phyloP scores from a whole-genome alignment of 2,888 invertebrate species.

The Shargacucullia verbasci region DNA sequence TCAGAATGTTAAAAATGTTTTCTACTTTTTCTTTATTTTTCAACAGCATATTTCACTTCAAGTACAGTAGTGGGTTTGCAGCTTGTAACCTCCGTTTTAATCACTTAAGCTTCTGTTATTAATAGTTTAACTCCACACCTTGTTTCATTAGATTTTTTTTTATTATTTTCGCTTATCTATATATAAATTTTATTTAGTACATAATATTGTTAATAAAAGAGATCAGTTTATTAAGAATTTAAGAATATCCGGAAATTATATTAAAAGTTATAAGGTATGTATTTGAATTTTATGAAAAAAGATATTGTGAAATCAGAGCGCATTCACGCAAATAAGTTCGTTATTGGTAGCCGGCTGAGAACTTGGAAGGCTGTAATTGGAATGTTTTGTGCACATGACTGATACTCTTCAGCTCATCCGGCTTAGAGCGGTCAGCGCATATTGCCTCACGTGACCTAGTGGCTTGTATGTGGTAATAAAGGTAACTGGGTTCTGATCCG shows the following conservation, averaged over 20 bases:
- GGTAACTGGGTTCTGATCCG: background rate
- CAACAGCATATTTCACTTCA: slow-evolving; percentile 7
- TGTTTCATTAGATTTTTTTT: too few species aligned
- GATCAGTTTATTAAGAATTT: background rate
- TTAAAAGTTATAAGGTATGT: background rate
- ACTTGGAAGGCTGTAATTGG: too few species aligned
- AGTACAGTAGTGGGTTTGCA: background rate
- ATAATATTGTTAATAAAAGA: background rate
- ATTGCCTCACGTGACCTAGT: slow-evolving; percentile 16
- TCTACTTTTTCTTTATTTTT: slow-evolving; percentile 16
- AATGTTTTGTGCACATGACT: too few species aligned
- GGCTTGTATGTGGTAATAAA: slow-evolving; percentile 9
- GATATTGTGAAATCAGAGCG: background rate
- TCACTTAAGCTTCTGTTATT: too few species aligned
- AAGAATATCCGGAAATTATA: background rate
- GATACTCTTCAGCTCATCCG: slow-evolving; percentile 9
- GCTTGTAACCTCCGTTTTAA: too few species aligned
- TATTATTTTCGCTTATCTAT: background rate
- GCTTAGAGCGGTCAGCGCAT: slow-evolving; percentile 2
- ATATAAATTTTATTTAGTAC: background rate
- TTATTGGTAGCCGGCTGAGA: too few species aligned
- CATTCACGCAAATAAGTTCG: slow-evolving; percentile 2
- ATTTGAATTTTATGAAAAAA: background rate
- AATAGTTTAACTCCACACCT: too few species aligned
- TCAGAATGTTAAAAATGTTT: slow-evolving; percentile 9